Percentiles rank a stretch among this genome's conserved stretches.
Evolutionary conservation across 1,140 invertebrate genomes (phyloP).

Genomic region (Hetaerina americana): DNA sequence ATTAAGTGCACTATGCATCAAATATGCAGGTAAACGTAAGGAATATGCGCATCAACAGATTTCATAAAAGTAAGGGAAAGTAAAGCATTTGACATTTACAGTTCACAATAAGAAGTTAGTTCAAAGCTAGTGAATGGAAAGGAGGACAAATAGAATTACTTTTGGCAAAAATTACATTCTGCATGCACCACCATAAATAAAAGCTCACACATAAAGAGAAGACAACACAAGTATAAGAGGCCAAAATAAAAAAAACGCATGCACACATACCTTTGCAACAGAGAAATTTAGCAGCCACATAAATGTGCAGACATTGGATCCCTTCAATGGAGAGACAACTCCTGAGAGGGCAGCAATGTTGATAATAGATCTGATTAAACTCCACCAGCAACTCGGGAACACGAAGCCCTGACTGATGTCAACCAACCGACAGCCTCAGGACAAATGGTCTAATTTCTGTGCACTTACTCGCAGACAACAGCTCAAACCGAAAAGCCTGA

Average conservation of each 20-base stretch:
- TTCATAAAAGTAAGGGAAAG: no score
- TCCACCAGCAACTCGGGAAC: not conserved
- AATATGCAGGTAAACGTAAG: no score
- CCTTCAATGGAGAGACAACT: not conserved
- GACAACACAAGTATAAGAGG: constrained; percentile 4
- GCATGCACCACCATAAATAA: no score
- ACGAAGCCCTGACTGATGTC: not conserved
- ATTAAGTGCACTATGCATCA: no score
- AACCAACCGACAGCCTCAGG: not conserved
- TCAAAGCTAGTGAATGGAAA: no score
- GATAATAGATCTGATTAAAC: not conserved
- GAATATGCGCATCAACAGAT: no score
- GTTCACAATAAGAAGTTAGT: no score
- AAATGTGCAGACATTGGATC: not conserved
- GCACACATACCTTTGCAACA: not conserved
- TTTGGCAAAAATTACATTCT: no score
- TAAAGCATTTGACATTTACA: no score
- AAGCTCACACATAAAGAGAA: no score
- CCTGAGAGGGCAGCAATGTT: not conserved
- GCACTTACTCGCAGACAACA: not conserved
- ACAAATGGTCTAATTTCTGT: not conserved
- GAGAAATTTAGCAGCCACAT: not conserved
- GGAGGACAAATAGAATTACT: no score
- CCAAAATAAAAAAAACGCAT: not conserved
- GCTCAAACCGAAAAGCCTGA: no score